Base-by-base conservation (phyloP, 2,113 vertebrate species). In the Nycticebus coucang region DNA sequence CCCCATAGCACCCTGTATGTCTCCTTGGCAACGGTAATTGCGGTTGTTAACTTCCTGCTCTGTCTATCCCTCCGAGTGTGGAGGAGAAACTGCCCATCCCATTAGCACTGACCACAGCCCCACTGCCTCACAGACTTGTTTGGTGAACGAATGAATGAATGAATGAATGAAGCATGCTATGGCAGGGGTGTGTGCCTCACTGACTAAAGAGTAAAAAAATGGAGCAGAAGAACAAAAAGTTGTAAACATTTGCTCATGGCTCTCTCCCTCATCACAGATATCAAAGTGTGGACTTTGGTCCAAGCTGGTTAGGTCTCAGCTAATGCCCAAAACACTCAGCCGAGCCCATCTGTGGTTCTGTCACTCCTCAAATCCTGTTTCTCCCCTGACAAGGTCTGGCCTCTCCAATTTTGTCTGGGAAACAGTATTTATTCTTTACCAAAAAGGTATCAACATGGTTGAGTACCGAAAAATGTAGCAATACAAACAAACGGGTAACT, bases 21-120 rank as follows among this genome's bases (percentile, higher is more conserved):
- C 87, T 96, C 95, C 97, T 26, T 80, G 90, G 95, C 41, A 96
- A 97, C 95, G 41, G 80, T 21, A 91, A 93, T 9, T 37, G 77
- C 45, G 6, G 83, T 77, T 62, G 80, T 66, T 66, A 60, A 93
- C 64, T 97, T 97, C 86, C 96, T 93, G 80, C 80, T 93, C 89
- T 35, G 75, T 41, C 74, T 62, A 78, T 86, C 81, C 10, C 12
- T 33, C 87, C 21, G 86, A 37, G 78, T 64, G 91, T 37, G 91
- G 41, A 55, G 75, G 60, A n/a, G 41, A 59, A 66, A 55, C 75
- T 75, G 9, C 30, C 2, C 0, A 33, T 80, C 75, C 79, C 57
- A 7, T 22, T 14, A 62, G 45, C 37, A 60, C 45, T 24, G 75
- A 77, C 69, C 17, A 41, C 33, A 66, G 89, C 57, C 79, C 87